A percentile compares a stretch with the other conserved stretches of the same genome.
These are phyloP conservation scores for Bryconaethiops microstoma DNA, from an alignment of 2,797 vertebrate species.

Conservation along the genomic window DNA sequence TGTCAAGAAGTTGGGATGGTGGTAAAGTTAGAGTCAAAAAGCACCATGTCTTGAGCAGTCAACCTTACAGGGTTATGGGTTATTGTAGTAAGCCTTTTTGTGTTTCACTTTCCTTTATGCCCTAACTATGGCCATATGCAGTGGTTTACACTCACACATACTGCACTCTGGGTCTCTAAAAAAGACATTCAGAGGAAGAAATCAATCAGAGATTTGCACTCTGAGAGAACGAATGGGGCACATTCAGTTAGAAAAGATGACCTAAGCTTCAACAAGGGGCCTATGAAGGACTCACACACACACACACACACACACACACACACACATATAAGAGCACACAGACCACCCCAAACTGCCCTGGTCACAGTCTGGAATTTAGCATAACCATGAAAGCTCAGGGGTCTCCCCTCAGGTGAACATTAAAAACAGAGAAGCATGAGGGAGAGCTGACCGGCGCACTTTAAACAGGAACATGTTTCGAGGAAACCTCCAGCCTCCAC, in stretches of 20 bases:
- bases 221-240: slow-evolving; percentile 7
- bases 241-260: slow-evolving; percentile 38
- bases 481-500: slow-evolving; percentile 39
- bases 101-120: neutral
- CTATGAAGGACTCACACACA: slow-evolving; percentile 37
- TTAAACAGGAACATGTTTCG: slow-evolving; percentile 46
- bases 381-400: slow-evolving; percentile 46
- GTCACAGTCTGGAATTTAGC: slow-evolving; percentile 51
- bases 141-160: slow-evolving; percentile 11
- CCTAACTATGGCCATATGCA: neutral
- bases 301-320: too few relatives aligned
- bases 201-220: slow-evolving; percentile 36
- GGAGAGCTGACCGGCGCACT: slow-evolving; percentile 19
- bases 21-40: too few relatives aligned
- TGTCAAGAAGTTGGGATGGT: too few relatives aligned
- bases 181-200: slow-evolving; percentile 41
- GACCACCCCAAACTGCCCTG: slow-evolving; percentile 55
- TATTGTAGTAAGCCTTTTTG: neutral
- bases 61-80: neutral
- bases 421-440: slow-evolving; percentile 37
- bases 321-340: neutral
- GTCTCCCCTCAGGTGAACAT: slow-evolving; percentile 47
- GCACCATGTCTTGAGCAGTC: neutral
- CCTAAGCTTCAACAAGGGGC: slow-evolving; percentile 27
- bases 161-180: neutral